A percentile compares a stretch with the other conserved stretches of the same genome.
These are phyloP conservation scores for Coilia nasus DNA, from an alignment of 2,797 vertebrate species.

Conservation along the genomic window DNA sequence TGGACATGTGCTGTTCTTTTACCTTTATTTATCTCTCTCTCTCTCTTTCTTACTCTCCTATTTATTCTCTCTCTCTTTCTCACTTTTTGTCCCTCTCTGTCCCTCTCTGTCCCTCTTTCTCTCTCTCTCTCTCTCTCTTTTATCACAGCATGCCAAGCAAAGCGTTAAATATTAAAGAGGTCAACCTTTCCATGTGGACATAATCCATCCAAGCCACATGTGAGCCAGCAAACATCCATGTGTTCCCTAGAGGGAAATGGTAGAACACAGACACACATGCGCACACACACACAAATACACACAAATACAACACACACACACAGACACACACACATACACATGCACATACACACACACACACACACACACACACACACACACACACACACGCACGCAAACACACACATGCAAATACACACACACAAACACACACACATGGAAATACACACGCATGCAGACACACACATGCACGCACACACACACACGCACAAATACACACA, in stretches of 20 bases:
- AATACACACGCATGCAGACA: no score
- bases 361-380: not conserved
- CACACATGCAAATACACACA: not conserved
- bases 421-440: not conserved
- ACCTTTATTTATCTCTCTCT: slow-evolving; percentile 20
- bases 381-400: not conserved
- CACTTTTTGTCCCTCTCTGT: not conserved
- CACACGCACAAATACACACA: not conserved
- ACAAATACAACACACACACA: not conserved
- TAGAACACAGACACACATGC: not conserved
- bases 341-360: not conserved
- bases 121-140: not conserved
- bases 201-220: not conserved
- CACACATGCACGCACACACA: no score
- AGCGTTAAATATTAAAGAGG: slow-evolving; percentile 28
- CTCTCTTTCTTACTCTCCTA: not conserved
- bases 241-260: not conserved
- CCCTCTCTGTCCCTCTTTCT: slow-evolving; percentile 28
- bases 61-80: not conserved
- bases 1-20: not conserved
- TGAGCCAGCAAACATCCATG: slow-evolving; percentile 12
- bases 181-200: slow-evolving; percentile 26
- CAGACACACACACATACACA: not conserved
- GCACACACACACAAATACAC: not conserved
- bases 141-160: slow-evolving; percentile 38